Evolutionary conservation across 2,113 vertebrate genomes (phyloP).

Genomic region (Irena cyanogastra): DNA sequence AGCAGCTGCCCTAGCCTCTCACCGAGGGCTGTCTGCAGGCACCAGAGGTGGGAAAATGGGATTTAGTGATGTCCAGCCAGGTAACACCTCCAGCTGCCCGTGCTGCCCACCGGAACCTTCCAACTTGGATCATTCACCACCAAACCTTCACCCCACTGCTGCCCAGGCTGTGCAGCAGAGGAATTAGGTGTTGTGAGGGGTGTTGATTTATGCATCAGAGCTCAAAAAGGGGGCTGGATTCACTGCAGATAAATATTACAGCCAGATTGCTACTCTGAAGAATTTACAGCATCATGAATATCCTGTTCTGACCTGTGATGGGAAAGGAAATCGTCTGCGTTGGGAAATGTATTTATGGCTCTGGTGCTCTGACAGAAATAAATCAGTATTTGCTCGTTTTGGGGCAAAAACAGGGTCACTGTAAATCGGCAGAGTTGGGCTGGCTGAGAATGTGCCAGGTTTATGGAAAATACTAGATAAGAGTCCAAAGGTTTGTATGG

Average conservation of each 20-base stretch:
- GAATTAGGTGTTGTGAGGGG: not conserved
- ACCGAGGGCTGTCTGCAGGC: not conserved
- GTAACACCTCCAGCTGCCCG: not conserved
- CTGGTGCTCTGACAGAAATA: slow-evolving; percentile 4
- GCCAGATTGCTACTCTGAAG: not conserved
- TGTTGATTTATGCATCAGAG: not conserved
- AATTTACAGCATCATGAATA: slow-evolving; percentile 8
- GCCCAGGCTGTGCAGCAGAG: not conserved
- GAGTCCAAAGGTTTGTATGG: not conserved
- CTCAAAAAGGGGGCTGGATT: not conserved
- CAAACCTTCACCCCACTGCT: not conserved
- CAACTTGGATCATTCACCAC: not conserved
- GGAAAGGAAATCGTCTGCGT: not conserved
- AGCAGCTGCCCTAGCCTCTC: not conserved
- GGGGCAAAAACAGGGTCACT: not conserved
- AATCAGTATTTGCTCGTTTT: not conserved
- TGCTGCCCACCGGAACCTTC: not conserved
- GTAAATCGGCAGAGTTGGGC: not conserved
- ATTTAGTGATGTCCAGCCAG: not conserved
- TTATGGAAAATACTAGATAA: not conserved
- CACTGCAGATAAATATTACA: not conserved
- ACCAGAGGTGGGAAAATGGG: not conserved
- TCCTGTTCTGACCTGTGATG: not conserved
- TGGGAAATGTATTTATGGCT: slow-evolving; percentile 2
- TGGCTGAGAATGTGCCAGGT: not conserved